Evolutionary conservation across 53 echinoderm and acorn worm genomes (phyloP).

Genomic region (Glandiceps talaboti): DNA sequence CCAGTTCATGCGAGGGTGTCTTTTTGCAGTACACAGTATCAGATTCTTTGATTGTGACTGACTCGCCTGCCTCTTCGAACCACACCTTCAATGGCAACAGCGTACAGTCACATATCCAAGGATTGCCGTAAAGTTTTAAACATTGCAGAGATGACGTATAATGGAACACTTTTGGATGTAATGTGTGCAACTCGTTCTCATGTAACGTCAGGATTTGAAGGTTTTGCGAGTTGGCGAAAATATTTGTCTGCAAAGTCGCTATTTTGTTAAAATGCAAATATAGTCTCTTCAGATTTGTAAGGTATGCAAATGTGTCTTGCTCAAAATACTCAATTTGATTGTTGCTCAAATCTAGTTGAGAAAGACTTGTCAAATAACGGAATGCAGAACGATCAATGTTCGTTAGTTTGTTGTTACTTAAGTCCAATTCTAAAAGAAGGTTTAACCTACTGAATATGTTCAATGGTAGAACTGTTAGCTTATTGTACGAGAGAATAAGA

Average conservation of each 20-base stretch:
- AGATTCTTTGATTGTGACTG: background rate
- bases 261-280: background rate
- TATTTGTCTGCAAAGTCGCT: background rate
- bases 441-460: background rate
- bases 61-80: background rate
- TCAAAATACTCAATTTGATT: background rate
- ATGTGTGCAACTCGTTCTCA: background rate
- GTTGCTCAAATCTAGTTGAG: background rate
- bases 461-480: background rate
- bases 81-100: background rate
- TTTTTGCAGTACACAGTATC: background rate
- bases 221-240: background rate
- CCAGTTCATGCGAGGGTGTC: background rate
- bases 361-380: background rate
- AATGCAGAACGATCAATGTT: background rate
- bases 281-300: background rate
- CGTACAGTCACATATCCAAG: background rate
- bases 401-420: background rate
- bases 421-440: background rate
- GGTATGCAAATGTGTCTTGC: background rate
- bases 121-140: background rate
- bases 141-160: background rate
- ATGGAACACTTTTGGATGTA: background rate
- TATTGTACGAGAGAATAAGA: background rate
- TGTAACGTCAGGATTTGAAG: background rate